A percentile compares a stretch with the other conserved stretches of the same genome.
These are phyloP conservation scores for Pollenia amentaria DNA, from an alignment of 2,888 invertebrate species.

Conservation along the genomic window DNA sequence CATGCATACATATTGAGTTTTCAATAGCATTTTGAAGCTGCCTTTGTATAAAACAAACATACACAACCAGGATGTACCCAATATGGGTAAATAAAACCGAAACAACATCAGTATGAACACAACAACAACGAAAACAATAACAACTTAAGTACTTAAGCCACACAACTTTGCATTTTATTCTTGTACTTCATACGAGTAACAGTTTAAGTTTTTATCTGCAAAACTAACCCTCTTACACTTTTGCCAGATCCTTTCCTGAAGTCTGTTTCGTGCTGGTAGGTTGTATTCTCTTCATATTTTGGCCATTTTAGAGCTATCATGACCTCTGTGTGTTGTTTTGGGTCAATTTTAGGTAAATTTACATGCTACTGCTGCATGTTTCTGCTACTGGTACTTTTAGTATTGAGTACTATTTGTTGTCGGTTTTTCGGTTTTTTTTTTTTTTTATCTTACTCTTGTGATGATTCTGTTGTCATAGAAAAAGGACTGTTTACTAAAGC, in stretches of 20 bases:
- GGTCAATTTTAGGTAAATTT: conserved; percentile 58
- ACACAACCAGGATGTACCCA: not conserved
- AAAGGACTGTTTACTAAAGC: conserved; percentile 16
- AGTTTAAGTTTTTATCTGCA: not conserved
- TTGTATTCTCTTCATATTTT: conserved; percentile 14
- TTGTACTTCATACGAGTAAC: not conserved
- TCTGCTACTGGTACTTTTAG: conserved; percentile 37
- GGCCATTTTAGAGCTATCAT: conserved; percentile 28
- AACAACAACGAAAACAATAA: conserved; percentile 46
- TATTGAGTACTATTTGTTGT: conserved; percentile 31
- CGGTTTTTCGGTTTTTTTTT: not conserved
- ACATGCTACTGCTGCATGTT: conserved; percentile 31
- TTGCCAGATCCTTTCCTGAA: not conserved
- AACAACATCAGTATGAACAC: not conserved
- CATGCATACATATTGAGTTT: no score
- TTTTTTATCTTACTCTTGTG: not conserved
- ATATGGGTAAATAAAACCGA: conserved; percentile 8
- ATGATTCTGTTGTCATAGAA: conserved; percentile 3
- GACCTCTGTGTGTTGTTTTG: conserved; percentile 31
- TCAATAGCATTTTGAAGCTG: not conserved
- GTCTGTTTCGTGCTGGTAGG: conserved; percentile 24
- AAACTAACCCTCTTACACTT: not conserved
- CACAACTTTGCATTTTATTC: conserved; percentile 63
- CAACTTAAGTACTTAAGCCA: conserved; percentile 61
- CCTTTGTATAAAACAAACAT: not conserved